A percentile compares a stretch with the other conserved stretches of the same genome.
Conservation (phyloP, 2,888 invertebrate genomes). For the Atethmia centrago region DNA sequence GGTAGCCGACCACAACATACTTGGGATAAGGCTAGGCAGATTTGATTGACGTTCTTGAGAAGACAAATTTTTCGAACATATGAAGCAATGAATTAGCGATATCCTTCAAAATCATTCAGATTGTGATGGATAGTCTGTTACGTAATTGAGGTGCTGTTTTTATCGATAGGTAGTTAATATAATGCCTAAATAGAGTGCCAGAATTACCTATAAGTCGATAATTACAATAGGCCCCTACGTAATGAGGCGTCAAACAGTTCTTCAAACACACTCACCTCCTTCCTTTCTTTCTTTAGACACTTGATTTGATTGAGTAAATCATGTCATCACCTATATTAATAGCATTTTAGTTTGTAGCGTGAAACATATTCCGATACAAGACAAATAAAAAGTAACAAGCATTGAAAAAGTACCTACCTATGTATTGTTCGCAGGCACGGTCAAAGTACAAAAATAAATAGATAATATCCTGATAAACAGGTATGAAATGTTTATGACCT, state of each 20-base stretch:
- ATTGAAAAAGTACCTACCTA: neutral
- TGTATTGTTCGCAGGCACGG: too few relatives aligned
- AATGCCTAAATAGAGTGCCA: neutral
- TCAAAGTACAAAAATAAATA: neutral
- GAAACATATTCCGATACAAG: neutral
- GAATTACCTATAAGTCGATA: neutral
- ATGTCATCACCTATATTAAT: constrained; percentile 28
- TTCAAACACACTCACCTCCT: constrained; percentile 27
- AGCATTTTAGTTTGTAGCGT: neutral
- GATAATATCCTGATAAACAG: neutral
- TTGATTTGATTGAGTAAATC: constrained; percentile 15
- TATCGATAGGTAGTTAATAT: neutral
- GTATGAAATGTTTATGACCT: neutral
- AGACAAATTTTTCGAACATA: too few relatives aligned
- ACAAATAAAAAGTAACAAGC: neutral
- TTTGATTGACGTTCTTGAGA: too few relatives aligned
- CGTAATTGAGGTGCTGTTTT: neutral
- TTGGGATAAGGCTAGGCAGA: too few relatives aligned
- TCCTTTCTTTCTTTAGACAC: too few relatives aligned
- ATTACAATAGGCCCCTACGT: neutral
- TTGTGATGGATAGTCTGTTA: too few relatives aligned
- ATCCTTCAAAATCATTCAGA: too few relatives aligned
- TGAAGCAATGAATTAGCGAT: too few relatives aligned
- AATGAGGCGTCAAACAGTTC: constrained; percentile 19
- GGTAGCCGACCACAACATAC: too few relatives aligned